Base-by-base conservation (phyloP, 2,113 vertebrate species). In the Python bivittatus region DNA sequence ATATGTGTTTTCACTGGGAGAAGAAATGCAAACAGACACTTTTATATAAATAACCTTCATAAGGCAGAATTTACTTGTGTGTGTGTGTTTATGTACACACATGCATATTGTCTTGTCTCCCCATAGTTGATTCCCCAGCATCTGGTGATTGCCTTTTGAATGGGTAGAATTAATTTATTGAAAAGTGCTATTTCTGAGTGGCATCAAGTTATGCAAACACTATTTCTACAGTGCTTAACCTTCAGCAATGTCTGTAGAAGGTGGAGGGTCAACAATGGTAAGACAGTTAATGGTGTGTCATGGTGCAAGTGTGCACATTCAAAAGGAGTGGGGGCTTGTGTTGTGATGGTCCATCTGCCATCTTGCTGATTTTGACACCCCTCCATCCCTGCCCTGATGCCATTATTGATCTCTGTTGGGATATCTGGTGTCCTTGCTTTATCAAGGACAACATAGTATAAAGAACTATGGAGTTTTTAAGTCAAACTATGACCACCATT, bases 21-120 rank as follows among this genome's bases (percentile, higher is more conserved):
- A 90, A 90, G 86, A 89, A 93, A 96, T 94, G 42, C 93, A 94
- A 95, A 95, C 93, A 92, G 52, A 89, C 94, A 89, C 93, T 90
- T 91, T 0, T 0, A 4, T 29, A 52, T 8, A 53, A n/a, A 52
- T 33, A 54, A 23, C 17, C 48, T 12, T 72, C 29, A 53, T n/a
- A 90, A 83, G 13, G 27, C 12, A 84, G 15, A 6, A 91, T 91
- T 52, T 38, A 42, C 33, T 38, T 42, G 52, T 33, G 15, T 53
- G 44, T 53, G 8, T 42, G 6, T 13, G 12, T 83, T 79, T 44
- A 20, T 13, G 5, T 48, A 58, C 33, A 90, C 23, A 56, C 1
- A n/a, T 89, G 57, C 57, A 44, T 15, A 0, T 61, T 17, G 25
- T n/a, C 42, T 72, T 72, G 68, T 72, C 68, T 38, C n/a, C n/a